Conservation (phyloP, 2,888 invertebrate species). For the Torymus aiolomorphi region DNA sequence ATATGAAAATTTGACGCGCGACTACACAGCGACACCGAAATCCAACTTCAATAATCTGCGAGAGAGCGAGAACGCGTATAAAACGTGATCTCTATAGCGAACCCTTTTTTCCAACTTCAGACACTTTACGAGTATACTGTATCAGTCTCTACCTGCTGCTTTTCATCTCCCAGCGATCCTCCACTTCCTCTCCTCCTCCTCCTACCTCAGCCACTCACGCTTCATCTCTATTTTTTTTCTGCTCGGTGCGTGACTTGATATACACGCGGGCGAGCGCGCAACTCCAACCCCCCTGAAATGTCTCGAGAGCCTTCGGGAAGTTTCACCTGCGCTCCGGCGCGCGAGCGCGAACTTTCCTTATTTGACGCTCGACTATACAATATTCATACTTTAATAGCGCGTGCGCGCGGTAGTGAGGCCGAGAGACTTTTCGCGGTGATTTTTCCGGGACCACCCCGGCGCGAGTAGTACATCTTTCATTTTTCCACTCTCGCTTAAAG, state of each 20-base stretch:
- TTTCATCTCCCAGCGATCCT: background rate
- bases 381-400: conserved; percentile 57
- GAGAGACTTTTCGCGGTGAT: conserved; percentile 36
- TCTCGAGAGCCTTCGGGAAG: conserved; percentile 47
- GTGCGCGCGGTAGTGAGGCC: background rate
- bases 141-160: conserved; percentile 2
- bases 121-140: background rate
- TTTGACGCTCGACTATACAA: conserved; percentile 55
- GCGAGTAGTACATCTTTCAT: conserved; percentile 17
- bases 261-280: background rate
- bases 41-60: background rate
- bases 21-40: background rate
- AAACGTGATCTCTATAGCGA: background rate
- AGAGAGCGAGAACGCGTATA: background rate
- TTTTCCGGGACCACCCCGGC: conserved; percentile 20
- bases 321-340: conserved; percentile 6
- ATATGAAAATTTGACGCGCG: background rate
- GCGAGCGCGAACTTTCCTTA: conserved; percentile 49
- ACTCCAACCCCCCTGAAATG: background rate
- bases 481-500: conserved; percentile 19
- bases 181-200: background rate
- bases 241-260: conserved; percentile 24
- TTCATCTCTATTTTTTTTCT: conserved; percentile 19
- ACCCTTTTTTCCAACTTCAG: conserved; percentile 2
- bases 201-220: background rate